A percentile compares a stretch with the other conserved stretches of the same genome.
Conservation (phyloP, 2,888 invertebrate species). For the Diloba caeruleocephala region DNA sequence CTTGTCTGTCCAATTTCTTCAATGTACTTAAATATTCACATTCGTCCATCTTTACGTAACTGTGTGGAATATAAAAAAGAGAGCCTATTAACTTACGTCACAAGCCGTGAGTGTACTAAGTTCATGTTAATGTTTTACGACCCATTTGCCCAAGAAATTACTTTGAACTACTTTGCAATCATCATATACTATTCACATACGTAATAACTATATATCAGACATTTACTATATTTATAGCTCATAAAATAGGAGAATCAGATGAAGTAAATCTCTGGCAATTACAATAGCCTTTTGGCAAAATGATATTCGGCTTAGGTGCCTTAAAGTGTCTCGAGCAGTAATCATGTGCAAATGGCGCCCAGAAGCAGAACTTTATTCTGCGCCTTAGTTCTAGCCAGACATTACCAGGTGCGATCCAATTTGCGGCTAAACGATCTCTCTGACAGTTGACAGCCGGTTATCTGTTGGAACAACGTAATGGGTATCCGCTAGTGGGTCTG, state of each 20-base stretch:
- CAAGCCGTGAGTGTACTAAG: constrained; percentile 21
- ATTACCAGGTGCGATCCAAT: constrained; percentile 38
- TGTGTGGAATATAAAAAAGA: constrained; percentile 15
- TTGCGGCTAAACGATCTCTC: constrained; percentile 27
- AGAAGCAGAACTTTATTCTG: constrained; percentile 42
- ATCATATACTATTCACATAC: no score
- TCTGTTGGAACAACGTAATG: constrained; percentile 24
- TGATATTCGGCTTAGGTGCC: constrained; percentile 34
- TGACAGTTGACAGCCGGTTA: constrained; percentile 5
- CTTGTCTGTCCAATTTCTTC: constrained; percentile 5
- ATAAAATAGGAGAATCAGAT: constrained; percentile 3
- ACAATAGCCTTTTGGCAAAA: constrained; percentile 19
- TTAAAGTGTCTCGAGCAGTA: constrained; percentile 22
- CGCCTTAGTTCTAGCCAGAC: constrained; percentile 28
- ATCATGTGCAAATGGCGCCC: constrained; percentile 43
- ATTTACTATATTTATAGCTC: constrained; percentile 6
- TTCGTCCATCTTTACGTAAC: constrained; percentile 13
- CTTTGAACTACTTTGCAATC: constrained; percentile 38
- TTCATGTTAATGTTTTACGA: constrained; percentile 43
- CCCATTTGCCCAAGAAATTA: constrained; percentile 32
- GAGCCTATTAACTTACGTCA: constrained; percentile 37
- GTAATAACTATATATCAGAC: constrained; percentile 10
- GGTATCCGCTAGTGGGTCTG: neutral
- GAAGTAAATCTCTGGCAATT: constrained; percentile 24
- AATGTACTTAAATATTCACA: constrained; percentile 1